These are phyloP conservation scores for Tuta absoluta DNA, from an alignment of 2,888 invertebrate species.

Conservation along the genomic window DNA sequence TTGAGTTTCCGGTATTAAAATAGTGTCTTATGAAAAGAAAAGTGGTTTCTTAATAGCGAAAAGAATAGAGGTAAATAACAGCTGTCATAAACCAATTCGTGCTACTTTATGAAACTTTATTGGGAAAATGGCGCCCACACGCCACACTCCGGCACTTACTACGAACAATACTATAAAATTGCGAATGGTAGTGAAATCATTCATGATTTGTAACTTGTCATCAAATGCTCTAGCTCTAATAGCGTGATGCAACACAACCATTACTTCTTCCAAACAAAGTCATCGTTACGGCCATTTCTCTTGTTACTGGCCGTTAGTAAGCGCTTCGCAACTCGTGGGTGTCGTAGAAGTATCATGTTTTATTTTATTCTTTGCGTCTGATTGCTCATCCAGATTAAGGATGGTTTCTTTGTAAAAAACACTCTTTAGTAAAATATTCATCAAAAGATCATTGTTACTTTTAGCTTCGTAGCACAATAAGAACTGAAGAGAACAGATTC, in stretches of 20 bases:
- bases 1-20: no score
- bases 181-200: neutral
- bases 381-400: neutral
- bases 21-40: no score
- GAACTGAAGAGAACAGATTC: no score
- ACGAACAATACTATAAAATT: neutral
- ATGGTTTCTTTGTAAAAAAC: no score
- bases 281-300: conserved; percentile 15
- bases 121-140: neutral
- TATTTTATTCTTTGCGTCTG: neutral
- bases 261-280: neutral
- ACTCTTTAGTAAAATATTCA: no score
- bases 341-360: neutral
- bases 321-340: conserved; percentile 13
- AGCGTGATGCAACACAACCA: conserved; percentile 2
- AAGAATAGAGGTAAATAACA: no score
- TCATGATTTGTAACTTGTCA: neutral
- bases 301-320: conserved; percentile 26
- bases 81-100: no score
- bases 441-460: neutral
- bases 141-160: neutral
- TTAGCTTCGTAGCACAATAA: no score
- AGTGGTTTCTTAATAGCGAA: no score
- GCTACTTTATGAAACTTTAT: no score
- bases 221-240: neutral